Evolutionary conservation across 2,113 vertebrate genomes (phyloP), one percentile per base, ranked within the genome.

Genomic region (Empidonax alnorum): DNA sequence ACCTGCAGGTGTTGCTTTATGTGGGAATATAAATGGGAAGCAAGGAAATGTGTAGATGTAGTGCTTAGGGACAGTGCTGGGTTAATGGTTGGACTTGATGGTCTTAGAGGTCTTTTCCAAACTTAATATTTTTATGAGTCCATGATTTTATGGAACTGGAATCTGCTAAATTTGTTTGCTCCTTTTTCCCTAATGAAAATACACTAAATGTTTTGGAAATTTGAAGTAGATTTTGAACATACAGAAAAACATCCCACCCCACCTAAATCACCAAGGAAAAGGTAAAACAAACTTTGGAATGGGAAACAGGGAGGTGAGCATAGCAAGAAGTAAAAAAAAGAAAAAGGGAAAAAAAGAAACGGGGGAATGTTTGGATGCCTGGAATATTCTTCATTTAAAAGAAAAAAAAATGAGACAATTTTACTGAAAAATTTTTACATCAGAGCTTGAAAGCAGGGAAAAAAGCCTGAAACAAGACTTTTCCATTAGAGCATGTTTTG

Each of bases 291-390:
- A 28, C 4, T 18, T 16, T 52, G 22, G 8, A 50, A 35, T 37
- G 21, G 15, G 24, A 81, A 35, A 25, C 15, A 58, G 19, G 59
- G 7, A 44, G 21, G 8, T 33, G 8, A 31, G 3, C 9, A 25
- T 8, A 19, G 7, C 25, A 47, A 31, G 25, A 52, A 24, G 3
- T 58, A 4, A 61, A 35, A n/a, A 3, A 28, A 13, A 10, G 6
- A 37, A 33, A 52, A 59, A 58, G 22, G 1, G 3, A 35, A 56
- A 52, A 17, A 46, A 80, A 41, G 12, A 17, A n/a, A 25, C 9
- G 7, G 2, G 22, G 2, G 0, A 18, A 27, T 9, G 1, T 28
- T 72, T 65, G 37, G 9, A 27, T 67, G 20, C 3, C 6, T 87
- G 22, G 14, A 55, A 52, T 75, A 33, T 2, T 46, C 12, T 37